phyloP scores from a whole-genome alignment of 1,140 invertebrate species.

The Euwallacea similis region DNA sequence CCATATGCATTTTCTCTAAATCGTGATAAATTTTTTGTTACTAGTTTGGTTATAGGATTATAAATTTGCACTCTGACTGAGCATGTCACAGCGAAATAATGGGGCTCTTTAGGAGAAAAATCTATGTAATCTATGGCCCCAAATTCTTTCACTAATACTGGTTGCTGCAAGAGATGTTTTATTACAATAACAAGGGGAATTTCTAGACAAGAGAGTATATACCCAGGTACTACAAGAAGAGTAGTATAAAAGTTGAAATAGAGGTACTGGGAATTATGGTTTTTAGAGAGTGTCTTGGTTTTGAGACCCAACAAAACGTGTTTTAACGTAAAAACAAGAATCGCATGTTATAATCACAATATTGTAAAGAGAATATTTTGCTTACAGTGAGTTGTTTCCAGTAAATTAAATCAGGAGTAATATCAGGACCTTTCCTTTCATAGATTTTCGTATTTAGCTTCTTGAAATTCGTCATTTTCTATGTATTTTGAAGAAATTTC shows the following conservation, averaged over 20 bases:
- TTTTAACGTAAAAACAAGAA: background rate
- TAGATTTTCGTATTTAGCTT: conserved; percentile 74
- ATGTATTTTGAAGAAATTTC: too few relatives aligned
- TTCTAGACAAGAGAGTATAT: too few relatives aligned
- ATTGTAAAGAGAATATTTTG: conserved; percentile 32
- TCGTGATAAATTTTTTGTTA: conserved; percentile 80
- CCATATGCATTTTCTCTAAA: conserved; percentile 88
- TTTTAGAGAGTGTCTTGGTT: too few relatives aligned
- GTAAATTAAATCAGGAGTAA: conserved; percentile 76
- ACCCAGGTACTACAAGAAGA: too few relatives aligned
- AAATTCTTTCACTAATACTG: conserved; percentile 89
- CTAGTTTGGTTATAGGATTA: conserved; percentile 82
- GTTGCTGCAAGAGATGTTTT: conserved; percentile 64
- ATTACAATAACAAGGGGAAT: too few relatives aligned
- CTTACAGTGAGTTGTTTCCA: conserved; percentile 84
- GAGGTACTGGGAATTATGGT: too few relatives aligned
- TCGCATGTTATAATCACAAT: background rate
- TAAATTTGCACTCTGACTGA: conserved; percentile 91
- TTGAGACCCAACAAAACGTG: background rate
- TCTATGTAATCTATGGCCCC: conserved; percentile 89
- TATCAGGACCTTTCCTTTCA: conserved; percentile 64
- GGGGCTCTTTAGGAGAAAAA: conserved; percentile 82
- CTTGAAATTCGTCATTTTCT: conserved; percentile 61
- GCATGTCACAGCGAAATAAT: conserved; percentile 89
- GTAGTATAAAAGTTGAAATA: too few relatives aligned